Percentiles rank a stretch among this genome's conserved stretches.
phyloP scores from a whole-genome alignment of 2,888 invertebrate genomes.

The Caenorhabditis macrosperma region DNA sequence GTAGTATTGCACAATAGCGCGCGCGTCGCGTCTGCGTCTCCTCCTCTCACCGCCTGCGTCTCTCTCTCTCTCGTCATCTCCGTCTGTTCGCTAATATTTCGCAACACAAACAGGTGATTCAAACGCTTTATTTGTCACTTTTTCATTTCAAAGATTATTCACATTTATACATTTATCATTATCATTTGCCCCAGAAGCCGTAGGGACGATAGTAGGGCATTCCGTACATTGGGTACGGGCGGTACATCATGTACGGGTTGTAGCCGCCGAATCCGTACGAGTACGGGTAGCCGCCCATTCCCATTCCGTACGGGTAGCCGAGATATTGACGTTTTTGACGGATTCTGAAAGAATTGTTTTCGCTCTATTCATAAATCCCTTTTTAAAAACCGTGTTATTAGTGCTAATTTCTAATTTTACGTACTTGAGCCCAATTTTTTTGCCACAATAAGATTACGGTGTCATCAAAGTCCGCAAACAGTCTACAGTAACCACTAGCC shows the following conservation, averaged over 20 bases:
- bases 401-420: too few relatives aligned
- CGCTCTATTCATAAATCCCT: too few relatives aligned
- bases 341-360: slow-evolving; percentile 44
- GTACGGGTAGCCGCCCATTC: slow-evolving; percentile 39
- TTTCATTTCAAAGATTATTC: neutral
- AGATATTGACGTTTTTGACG: slow-evolving; percentile 57
- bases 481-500: too few relatives aligned
- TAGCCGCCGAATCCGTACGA: slow-evolving; percentile 44
- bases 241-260: slow-evolving; percentile 57
- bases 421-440: too few relatives aligned
- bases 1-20: slow-evolving; percentile 47
- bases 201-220: slow-evolving; percentile 48
- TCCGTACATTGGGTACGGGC: slow-evolving; percentile 50
- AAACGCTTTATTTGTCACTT: too few relatives aligned
- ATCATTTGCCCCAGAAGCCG: slow-evolving; percentile 46
- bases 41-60: neutral
- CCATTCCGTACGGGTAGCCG: slow-evolving; percentile 44
- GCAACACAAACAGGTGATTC: neutral
- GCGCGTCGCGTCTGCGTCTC: slow-evolving; percentile 16
- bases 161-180: neutral
- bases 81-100: neutral
- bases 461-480: too few relatives aligned
- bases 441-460: too few relatives aligned
- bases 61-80: too few relatives aligned
- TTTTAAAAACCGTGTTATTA: neutral